Evolutionary conservation across 2,113 vertebrate genomes (phyloP), one percentile per base, ranked within the genome.

Genomic region (Donacobius atricapilla): DNA sequence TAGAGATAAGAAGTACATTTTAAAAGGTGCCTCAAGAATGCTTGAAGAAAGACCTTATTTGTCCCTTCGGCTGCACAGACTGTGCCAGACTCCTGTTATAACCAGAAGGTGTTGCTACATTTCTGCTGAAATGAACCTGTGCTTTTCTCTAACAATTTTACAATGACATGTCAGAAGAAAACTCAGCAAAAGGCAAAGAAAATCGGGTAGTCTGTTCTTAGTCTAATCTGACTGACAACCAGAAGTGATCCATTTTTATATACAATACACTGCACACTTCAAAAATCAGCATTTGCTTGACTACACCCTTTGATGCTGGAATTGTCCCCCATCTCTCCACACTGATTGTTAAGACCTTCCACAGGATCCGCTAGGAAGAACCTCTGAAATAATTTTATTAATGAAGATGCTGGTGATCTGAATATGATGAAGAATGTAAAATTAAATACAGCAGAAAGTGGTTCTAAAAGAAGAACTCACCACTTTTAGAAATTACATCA

Each of bases 31-130:
- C 70, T 66, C 30, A 60, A 56, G 24, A 91, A 51, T 7, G 11
- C 14, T 58, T 33, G 35, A 18, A 65, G 9, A 23, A 63, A 70
- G 10, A 33, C 61, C 20, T 42, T 3, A 6, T 25, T n/a, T n/a
- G 31, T 57, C 21, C 31, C 16, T 35, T 40, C 2, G 7, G 42
- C 40, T 22, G 39, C 31, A 15, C 0, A 1, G 35, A 64, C 21
- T 23, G 30, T 51, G 35, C 13, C 66, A 50, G 19, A 30, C 15
- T 60, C 68, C 44, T 58, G 2, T 35, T 58, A 22, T 0, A 77
- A 83, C 4, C 28, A 75, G 35, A 48, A 71, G 9, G 2, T 1
- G 9, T 3, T 1, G 8, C 2, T 9, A 31, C 33, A 11, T 44
- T 68, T 64, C 63, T 64, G 11, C 50, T 47, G 33, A 63, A 63